phyloP scores from a whole-genome alignment of 2,888 invertebrate species.

The Helobdella robusta region DNA sequence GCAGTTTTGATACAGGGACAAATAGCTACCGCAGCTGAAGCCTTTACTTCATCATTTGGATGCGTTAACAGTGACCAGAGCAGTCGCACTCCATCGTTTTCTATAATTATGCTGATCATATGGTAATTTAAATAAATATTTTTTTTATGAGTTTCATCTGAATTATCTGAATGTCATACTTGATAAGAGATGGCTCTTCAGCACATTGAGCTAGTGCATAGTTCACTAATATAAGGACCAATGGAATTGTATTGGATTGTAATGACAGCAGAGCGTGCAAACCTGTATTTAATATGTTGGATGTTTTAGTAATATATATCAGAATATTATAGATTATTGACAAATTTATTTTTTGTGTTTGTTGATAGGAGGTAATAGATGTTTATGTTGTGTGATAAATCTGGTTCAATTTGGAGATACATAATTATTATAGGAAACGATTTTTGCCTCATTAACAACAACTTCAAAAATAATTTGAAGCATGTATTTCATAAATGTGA shows the following conservation, averaged over 20 bases:
- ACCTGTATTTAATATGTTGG: not conserved
- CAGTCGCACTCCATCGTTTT: slow-evolving; percentile 70
- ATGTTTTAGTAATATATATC: too few relatives aligned
- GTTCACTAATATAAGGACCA: slow-evolving; percentile 15
- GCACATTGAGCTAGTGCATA: slow-evolving; percentile 22
- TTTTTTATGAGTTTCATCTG: not conserved
- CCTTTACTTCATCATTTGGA: slow-evolving; percentile 68
- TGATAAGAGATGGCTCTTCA: slow-evolving; percentile 9
- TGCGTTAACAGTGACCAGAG: slow-evolving; percentile 88
- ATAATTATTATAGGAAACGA: too few relatives aligned
- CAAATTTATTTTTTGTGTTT: too few relatives aligned
- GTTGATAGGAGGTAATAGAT: too few relatives aligned
- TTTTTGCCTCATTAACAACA: too few relatives aligned
- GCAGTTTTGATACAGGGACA: slow-evolving; percentile 84
- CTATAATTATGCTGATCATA: slow-evolving; percentile 17
- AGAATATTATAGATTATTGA: too few relatives aligned
- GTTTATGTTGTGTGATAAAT: too few relatives aligned
- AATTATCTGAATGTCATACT: not conserved
- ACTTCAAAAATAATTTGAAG: too few relatives aligned
- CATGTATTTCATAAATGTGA: too few relatives aligned
- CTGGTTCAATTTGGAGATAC: too few relatives aligned
- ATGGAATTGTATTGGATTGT: slow-evolving; percentile 11
- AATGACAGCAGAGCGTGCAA: slow-evolving; percentile 4
- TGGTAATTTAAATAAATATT: too few relatives aligned
- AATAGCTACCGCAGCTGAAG: slow-evolving; percentile 80